These are phyloP conservation scores for Berghia stephanieae DNA, from an alignment of 1,140 invertebrate species.

Conservation along the genomic window DNA sequence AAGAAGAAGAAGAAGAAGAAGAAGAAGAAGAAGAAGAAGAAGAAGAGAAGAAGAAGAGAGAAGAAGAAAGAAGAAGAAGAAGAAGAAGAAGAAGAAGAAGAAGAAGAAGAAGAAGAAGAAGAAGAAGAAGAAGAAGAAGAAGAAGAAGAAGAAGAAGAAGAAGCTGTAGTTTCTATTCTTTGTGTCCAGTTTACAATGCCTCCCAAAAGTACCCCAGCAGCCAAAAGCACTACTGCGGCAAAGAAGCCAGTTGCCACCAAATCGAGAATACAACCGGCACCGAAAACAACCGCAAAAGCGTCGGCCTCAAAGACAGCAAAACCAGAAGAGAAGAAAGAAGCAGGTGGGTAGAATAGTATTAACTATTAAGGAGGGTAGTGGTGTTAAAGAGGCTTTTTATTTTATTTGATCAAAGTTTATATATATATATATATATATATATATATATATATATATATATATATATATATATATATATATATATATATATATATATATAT, in stretches of 20 bases:
- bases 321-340: conserved; percentile 19
- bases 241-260: neutral
- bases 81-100: neutral
- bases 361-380: too few relatives aligned
- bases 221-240: neutral
- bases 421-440: too few relatives aligned
- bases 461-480: too few relatives aligned
- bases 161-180: too few relatives aligned
- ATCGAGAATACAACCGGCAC: neutral
- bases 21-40: neutral
- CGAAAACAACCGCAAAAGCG: neutral
- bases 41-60: neutral
- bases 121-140: neutral
- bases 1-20: neutral
- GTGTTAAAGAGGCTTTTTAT: too few relatives aligned
- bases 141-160: neutral
- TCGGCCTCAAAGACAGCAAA: neutral
- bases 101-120: neutral
- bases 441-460: too few relatives aligned
- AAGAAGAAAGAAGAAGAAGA: neutral
- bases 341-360: too few relatives aligned
- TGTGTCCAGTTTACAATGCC: too few relatives aligned
- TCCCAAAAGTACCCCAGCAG: too few relatives aligned
- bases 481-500: too few relatives aligned
- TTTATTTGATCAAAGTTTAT: too few relatives aligned